Conservation (phyloP, 2,888 invertebrate genomes). For the Tachystola acroxantha region DNA sequence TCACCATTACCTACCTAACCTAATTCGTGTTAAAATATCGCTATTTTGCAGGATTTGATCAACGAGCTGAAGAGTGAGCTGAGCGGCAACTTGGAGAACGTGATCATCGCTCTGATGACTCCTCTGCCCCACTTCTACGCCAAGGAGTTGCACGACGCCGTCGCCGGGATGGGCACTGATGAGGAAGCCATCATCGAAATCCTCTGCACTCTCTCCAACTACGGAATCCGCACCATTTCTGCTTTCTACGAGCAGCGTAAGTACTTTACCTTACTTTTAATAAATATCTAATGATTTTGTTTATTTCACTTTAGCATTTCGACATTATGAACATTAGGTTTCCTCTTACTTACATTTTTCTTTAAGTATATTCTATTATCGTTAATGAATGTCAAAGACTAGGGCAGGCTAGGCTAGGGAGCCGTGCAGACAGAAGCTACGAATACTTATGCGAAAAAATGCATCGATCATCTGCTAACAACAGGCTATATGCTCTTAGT, state of each 20-base stretch:
- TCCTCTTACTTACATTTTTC: not conserved
- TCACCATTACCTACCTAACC: too few relatives aligned
- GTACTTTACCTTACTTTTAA: conserved; percentile 41
- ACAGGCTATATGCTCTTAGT: too few relatives aligned
- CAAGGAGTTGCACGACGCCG: conserved; percentile 91
- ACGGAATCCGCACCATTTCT: conserved; percentile 90
- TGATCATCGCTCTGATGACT: conserved; percentile 93
- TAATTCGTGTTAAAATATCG: too few relatives aligned
- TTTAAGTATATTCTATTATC: not conserved
- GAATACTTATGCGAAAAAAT: too few relatives aligned
- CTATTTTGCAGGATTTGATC: conserved; percentile 80
- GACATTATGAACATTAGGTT: too few relatives aligned
- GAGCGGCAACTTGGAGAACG: conserved; percentile 93
- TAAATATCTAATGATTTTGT: too few relatives aligned
- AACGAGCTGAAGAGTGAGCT: conserved; percentile 93
- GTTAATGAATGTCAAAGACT: too few relatives aligned
- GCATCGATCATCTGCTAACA: too few relatives aligned
- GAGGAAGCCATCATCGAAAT: conserved; percentile 96
- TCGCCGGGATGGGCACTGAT: conserved; percentile 91
- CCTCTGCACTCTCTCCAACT: conserved; percentile 93
- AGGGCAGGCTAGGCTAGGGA: too few relatives aligned
- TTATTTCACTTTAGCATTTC: too few relatives aligned
- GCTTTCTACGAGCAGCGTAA: conserved; percentile 89
- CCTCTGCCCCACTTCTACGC: conserved; percentile 94
- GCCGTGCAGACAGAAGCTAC: too few relatives aligned